phyloP scores from a whole-genome alignment of 1,140 invertebrate genomes.

The Penaeus chinensis region DNA sequence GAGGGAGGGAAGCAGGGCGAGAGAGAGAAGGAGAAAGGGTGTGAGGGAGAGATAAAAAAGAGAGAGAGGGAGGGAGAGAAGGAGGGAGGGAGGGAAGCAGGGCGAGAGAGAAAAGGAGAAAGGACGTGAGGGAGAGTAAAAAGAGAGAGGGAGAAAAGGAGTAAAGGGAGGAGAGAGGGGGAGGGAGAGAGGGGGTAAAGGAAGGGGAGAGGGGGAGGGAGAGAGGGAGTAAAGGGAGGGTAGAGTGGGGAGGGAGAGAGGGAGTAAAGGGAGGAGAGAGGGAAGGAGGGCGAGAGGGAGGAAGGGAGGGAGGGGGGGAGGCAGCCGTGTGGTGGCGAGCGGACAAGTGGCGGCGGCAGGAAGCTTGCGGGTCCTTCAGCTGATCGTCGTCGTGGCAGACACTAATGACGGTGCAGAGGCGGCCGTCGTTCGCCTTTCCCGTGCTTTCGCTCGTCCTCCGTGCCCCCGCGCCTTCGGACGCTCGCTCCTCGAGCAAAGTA shows the following conservation, averaged over 20 bases:
- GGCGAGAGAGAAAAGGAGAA: too few relatives aligned
- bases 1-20: background rate
- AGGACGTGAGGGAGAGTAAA: background rate
- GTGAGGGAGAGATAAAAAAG: background rate
- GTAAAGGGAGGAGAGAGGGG: background rate
- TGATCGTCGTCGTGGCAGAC: constrained; percentile 46
- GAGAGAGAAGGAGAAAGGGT: background rate
- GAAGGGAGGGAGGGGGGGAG: background rate
- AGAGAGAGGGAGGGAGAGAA: background rate
- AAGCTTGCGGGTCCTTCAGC: constrained; percentile 32
- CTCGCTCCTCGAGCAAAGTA: background rate
- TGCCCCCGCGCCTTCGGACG: background rate
- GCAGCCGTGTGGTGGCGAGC: constrained; percentile 34
- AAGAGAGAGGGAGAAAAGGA: background rate
- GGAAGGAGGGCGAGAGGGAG: background rate
- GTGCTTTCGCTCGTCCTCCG: background rate
- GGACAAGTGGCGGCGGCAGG: constrained; percentile 52
- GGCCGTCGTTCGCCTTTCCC: constrained; percentile 1
- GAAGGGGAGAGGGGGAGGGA: background rate
- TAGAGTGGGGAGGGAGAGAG: background rate
- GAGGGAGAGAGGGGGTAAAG: too few relatives aligned
- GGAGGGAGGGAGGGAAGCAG: background rate
- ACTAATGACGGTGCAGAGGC: constrained; percentile 40
- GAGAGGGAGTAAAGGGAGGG: background rate
- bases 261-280: background rate